phyloP scores from a whole-genome alignment of 2,113 vertebrate genomes.

The Alethe castanea region DNA sequence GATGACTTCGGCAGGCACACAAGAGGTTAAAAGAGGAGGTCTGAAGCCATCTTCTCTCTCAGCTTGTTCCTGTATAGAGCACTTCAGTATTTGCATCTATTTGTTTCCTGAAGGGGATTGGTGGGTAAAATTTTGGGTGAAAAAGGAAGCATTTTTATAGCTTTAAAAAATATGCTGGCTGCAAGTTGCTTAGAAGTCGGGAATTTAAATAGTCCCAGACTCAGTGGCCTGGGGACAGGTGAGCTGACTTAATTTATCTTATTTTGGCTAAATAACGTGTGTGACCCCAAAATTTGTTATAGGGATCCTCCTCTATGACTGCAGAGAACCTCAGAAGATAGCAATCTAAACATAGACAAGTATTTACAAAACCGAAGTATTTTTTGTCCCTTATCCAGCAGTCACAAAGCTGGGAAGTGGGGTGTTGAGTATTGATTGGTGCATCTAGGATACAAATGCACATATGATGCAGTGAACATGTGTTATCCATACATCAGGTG shows the following conservation, averaged over 20 bases:
- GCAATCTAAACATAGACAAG: not conserved
- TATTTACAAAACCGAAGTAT: not conserved
- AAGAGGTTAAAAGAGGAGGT: not conserved
- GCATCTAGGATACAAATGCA: not conserved
- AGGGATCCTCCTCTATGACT: not conserved
- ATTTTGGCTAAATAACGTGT: not conserved
- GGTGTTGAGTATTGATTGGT: accelerated
- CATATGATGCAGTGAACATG: not conserved
- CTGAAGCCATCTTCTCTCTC: not conserved
- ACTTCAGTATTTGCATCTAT: accelerated
- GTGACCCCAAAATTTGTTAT: not conserved
- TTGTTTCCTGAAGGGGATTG: not conserved
- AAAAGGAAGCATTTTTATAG: not conserved
- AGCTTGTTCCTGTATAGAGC: not conserved
- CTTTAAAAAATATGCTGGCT: not conserved
- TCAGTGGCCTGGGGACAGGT: not conserved
- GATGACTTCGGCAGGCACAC: not conserved
- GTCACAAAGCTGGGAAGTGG: not conserved
- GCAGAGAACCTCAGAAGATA: not conserved
- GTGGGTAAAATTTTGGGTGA: not conserved
- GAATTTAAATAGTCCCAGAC: not conserved
- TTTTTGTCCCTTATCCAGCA: not conserved
- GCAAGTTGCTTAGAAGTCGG: not conserved
- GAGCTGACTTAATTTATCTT: not conserved
- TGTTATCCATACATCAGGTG: not conserved